Evolutionary conservation across 1,140 invertebrate genomes (phyloP), one percentile per base, ranked within the genome.

Genomic region (Dreissena polymorpha): DNA sequence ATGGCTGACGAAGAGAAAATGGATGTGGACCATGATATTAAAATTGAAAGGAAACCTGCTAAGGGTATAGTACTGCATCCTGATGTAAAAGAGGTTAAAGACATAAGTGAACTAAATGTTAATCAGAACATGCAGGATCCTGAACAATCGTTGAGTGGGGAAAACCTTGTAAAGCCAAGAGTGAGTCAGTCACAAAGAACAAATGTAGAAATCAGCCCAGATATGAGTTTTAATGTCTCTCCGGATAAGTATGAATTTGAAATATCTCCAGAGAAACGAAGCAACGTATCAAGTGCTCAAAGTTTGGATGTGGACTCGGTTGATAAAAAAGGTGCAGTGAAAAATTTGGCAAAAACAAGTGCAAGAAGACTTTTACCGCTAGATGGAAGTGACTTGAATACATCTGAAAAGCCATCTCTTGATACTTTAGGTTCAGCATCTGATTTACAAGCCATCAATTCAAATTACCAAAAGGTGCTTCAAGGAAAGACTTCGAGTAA

Each of bases 381-480:
- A 29, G 75, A 79, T 68, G 63, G 50, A 3, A 63, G 65, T 39
- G 69, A 78, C 67, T n/a, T 71, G 27, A 57, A 60, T 29, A 51
- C 27, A n/a, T 51, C 51, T 27, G 68, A 51, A 6, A 64, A 72
- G 23, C 12, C 16, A 65, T 64, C 51, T 16, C 65, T 69, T 73
- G 51, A 82, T 49, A 87, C 75, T 39, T 68, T 82, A 18, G 86
- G 80, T 18, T 87, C 88, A 21, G 79, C 79, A 63, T 72, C 84
- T 51, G 87, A 88, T 78, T 63, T 88, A 29, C 73, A 84, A 74
- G 86, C 82, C 25, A 67, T 86, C 16, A 75, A 21, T 29, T 67
- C 81, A n/a, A 67, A 84, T 23, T 86, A 86, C 72, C 21, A 85
- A 51, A 78, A 85, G 25, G 78, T 87, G 68, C 25, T 89, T 25